Base-by-base conservation (phyloP, 2,888 invertebrate species). In the Carterocephalus palaemon region DNA sequence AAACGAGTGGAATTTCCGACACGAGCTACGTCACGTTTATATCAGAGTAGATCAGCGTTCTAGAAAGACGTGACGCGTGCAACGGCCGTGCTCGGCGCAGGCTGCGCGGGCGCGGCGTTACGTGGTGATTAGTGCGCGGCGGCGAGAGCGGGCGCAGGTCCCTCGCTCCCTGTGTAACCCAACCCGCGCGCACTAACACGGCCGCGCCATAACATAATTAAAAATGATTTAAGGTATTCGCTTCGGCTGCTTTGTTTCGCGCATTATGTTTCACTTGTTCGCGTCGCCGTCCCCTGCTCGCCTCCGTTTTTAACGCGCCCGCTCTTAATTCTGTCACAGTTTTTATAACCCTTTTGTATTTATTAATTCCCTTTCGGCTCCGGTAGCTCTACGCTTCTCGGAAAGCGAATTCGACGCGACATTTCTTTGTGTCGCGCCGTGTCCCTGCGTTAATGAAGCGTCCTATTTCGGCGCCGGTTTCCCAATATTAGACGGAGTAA, bases 211-310 rank as follows among this genome's bases (percentile, higher is more conserved):
- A 86, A 86, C 86, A 86, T 86, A 86, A 86, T 86, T 86, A 86
- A 86, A 86, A 86, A 85, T 86, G 86, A 86, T 86, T 86, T 86
- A 86, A 83, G 74, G 83, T 84, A 83, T 85, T 84, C 84, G 86
- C 84, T 80, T 78, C 85, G 86, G 82, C 86, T 85, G 86, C 85
- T 85, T 86, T 86, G 84, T 86, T 86, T 86, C 85, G 83, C 86
- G 86, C 86, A 77, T 86, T 83, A 83, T 86, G 80, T 86, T 86
- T 85, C 85, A 84, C 84, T 81, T 85, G 86, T 85, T 83, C 80
- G 74, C 83, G 79, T 78, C 73, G 75, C 77, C 68, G 67, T 73
- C 67, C 67, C 67, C 64, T 67, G 67, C 69, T 70, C 71, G 70
- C 75, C 70, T 69, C 68, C 73, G 73, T 79, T 79, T 73, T 82